Base-by-base conservation (phyloP, 2,888 invertebrate genomes). In the Prostheceraeus crozeri region DNA sequence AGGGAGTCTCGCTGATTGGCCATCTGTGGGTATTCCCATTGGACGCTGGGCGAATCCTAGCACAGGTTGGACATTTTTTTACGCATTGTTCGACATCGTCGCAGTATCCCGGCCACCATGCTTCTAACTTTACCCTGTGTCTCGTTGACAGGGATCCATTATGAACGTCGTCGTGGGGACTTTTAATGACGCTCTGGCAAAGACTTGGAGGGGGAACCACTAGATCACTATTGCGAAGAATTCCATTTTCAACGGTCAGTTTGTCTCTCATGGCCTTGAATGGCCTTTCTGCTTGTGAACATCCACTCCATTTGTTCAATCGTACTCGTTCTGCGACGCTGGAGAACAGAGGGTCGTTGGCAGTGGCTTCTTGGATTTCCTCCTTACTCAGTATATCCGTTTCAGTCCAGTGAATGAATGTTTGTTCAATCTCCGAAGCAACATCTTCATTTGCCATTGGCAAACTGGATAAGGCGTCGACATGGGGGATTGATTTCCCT, bases 401-500 rank as follows among this genome's bases (percentile, higher is more conserved):
- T n/a, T n/a, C n/a, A n/a, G n/a, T n/a, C n/a, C n/a, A n/a, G n/a
- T n/a, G n/a, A n/a, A n/a, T n/a, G n/a, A n/a, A n/a, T n/a, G n/a
- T n/a, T n/a, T n/a, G n/a, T n/a, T n/a, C n/a, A n/a, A n/a, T n/a
- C n/a, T n/a, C n/a, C n/a, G n/a, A n/a, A n/a, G n/a, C n/a, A n/a
- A n/a, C n/a, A n/a, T n/a, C n/a, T n/a, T n/a, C n/a, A n/a, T n/a
- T n/a, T n/a, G n/a, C n/a, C n/a, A n/a, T n/a, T n/a, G n/a, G 16
- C 31, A 51, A 28, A n/a, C 52, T 54, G 28, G 57, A 57, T 27
- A 57, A 31, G 6, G 57, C 57, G 31, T 57, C 57, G 31, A 57
- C 60, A 57, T 58, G 59, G 27, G 57, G 59, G 2, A 59, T 60
- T 28, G n/a, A 14, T 6, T 57, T 40, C 21, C 56, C 56, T 57